phyloP scores from a whole-genome alignment of 2,888 invertebrate genomes.

The Timandra comae region DNA sequence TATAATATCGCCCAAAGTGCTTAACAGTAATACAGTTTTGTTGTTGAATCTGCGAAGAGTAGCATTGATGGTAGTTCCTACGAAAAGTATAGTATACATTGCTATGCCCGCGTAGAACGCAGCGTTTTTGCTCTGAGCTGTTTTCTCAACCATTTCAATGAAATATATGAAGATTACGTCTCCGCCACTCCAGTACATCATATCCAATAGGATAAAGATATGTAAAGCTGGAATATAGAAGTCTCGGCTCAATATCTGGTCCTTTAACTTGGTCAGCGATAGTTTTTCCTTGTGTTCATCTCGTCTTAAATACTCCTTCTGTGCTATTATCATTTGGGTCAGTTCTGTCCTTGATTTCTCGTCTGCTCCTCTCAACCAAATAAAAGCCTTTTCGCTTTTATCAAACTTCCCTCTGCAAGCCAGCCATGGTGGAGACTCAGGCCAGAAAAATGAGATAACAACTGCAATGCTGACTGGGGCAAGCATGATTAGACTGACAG shows the following conservation, averaged over 20 bases:
- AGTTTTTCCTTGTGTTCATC: neutral
- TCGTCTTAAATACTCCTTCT: neutral
- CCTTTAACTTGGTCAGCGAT: neutral
- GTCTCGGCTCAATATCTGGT: constrained; percentile 2
- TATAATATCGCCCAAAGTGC: neutral
- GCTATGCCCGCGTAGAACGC: neutral
- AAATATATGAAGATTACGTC: neutral
- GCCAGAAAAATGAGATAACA: constrained; percentile 11
- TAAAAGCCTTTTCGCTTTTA: constrained; percentile 14
- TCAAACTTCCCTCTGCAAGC: constrained; percentile 18
- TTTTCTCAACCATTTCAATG: neutral
- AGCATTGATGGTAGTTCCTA: neutral
- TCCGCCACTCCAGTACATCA: neutral
- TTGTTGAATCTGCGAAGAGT: neutral
- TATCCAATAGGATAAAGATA: neutral
- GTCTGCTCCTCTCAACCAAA: constrained; percentile 18
- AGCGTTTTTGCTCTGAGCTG: neutral
- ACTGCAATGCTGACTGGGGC: constrained; percentile 8
- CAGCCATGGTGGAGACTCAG: constrained; percentile 20
- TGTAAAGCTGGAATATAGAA: constrained; percentile 4
- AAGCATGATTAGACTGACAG: constrained; percentile 11
- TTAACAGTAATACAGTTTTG: neutral
- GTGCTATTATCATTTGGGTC: constrained; percentile 4
- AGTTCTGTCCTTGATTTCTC: constrained; percentile 12
- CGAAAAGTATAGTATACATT: neutral